Base-by-base conservation (phyloP, 2,888 invertebrate genomes). In the Acholoe squamosa region DNA sequence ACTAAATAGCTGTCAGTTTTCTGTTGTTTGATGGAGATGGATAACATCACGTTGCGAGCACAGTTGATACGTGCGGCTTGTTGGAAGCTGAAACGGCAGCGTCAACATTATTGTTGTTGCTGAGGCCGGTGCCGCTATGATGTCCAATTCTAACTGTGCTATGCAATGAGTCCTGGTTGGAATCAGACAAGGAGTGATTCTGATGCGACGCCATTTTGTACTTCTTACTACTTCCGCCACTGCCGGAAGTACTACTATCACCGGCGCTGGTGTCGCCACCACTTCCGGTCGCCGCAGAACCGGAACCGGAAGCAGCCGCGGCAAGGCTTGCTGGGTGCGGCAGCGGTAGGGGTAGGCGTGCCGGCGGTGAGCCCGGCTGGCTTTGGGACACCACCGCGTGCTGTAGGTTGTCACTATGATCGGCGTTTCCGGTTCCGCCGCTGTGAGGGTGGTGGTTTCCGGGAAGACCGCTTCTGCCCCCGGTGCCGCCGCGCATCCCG, bases 381-480 rank as follows among this genome's bases (percentile, higher is more conserved):
- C 90, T 90, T 54, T 90, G 90, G 7, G 90, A 90, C 12, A 90
- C 90, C 28, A 31, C 80, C 52, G 90, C 54, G 33, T 90, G 90
- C 34, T 90, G 90, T 28, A 90, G 52, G 33, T 76, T 54, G 71
- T 43, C 56, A 28, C n/a, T 25, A 51, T 54, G 43, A 43, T 43
- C 43, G 43, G 43, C 90, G 88, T 52, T 54, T 54, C 54, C 25
- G 52, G 54, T 28, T n/a, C 88, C 54, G 54, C 7, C 54, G n/a
- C 25, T 19, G 43, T n/a, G 51, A 84, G n/a, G 84, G 84, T 43
- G 84, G 51, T 51, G 51, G 56, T 54, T n/a, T 16, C 25, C 16
- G 51, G 25, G n/a, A 33, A n/a, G 33, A 33, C 67, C 25, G 22
- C 61, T 71, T 19, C 51, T 43, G 33, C 43, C 84, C 10, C 54